These are phyloP conservation scores for Shinisaurus crocodilurus DNA, from an alignment of 2,113 vertebrate genomes.

Conservation along the genomic window DNA sequence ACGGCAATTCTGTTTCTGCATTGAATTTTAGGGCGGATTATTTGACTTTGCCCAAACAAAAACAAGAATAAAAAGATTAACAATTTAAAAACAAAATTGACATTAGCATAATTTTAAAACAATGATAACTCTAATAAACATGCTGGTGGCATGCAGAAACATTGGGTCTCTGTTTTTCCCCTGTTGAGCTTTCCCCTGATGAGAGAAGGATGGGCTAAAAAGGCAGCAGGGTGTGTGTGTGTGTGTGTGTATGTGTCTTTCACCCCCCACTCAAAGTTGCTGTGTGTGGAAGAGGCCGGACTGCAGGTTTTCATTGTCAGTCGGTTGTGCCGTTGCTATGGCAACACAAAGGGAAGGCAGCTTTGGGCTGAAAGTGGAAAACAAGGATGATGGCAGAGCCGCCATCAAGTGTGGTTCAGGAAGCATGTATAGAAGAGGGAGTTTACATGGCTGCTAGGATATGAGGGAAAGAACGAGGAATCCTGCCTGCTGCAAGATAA, in stretches of 20 bases:
- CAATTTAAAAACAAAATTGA: background rate
- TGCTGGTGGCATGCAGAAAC: background rate
- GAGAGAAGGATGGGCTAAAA: background rate
- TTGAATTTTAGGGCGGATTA: background rate
- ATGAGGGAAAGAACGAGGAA: background rate
- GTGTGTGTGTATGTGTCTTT: background rate
- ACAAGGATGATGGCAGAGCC: background rate
- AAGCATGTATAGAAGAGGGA: background rate
- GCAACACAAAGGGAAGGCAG: background rate
- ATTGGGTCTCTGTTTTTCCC: background rate
- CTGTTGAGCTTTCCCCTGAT: background rate
- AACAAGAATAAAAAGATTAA: background rate
- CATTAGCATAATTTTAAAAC: background rate
- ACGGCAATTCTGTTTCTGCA: background rate
- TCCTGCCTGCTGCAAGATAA: background rate
- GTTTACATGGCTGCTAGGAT: background rate
- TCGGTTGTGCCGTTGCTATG: slow-evolving; percentile 21
- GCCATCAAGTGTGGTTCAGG: background rate
- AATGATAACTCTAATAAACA: background rate
- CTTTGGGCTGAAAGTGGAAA: background rate
- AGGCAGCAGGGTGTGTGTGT: background rate
- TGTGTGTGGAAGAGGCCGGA: background rate
- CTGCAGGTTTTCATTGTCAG: background rate
- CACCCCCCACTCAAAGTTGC: background rate
- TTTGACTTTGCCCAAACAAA: background rate